Evolutionary conservation across 1,140 invertebrate genomes (phyloP), one percentile per base, ranked within the genome.

Genomic region (Gonioctena quinquepunctata): DNA sequence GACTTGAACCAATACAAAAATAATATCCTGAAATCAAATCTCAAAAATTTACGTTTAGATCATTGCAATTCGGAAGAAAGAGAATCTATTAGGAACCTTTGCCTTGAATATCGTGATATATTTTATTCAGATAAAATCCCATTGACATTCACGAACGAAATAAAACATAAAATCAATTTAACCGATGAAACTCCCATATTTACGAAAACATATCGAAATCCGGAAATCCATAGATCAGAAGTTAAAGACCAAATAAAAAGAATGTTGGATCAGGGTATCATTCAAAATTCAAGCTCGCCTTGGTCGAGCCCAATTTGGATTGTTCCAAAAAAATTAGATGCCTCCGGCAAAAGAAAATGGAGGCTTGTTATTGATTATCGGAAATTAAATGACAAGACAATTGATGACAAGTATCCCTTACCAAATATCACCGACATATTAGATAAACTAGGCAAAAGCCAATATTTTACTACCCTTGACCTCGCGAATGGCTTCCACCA

Each of bases 91-190:
- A 25, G 8, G 16, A 66, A 69, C 28, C 21, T 72, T 8, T 75
- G 66, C 22, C 54, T 57, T 23, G 11, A 69, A 63, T 75, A 65
- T 26, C 28, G 62, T n/a, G 61, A 72, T 60, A 73, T 70, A 18
- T 75, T 75, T 42, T 63, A 69, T 49, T 72, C 2, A 74, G n/a
- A n/a, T n/a, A n/a, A n/a, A n/a, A n/a, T n/a, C n/a, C n/a, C n/a
- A n/a, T n/a, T n/a, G n/a, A n/a, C 50, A 4, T 69, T 72, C 63
- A 74, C 70, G 7, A 72, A 72, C 56, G 2, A 52, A 50, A 66
- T 74, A 13, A 65, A 66, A 42, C 73, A 74, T 27, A 61, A 59
- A 52, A 74, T 74, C 2, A 27, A 66, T 23, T 19, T 48, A 23
- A 74, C 11, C 26, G 50, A 70, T 19, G 22, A 63, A 33, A 60